These are phyloP conservation scores for Pseudococcus viburni DNA, from an alignment of 2,888 invertebrate species.

Conservation along the genomic window DNA sequence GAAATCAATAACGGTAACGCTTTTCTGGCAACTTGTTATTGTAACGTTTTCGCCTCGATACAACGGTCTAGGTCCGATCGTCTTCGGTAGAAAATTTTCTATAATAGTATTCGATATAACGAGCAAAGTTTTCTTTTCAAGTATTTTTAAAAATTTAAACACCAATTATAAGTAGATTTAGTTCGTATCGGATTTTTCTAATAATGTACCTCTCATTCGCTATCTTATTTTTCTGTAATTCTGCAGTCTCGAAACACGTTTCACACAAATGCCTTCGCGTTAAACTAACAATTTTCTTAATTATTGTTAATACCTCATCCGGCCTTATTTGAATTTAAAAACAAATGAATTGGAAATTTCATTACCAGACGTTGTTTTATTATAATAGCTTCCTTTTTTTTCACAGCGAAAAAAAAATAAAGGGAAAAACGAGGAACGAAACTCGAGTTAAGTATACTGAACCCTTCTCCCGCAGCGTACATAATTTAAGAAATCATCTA, in stretches of 20 bases:
- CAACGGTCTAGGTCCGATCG: neutral
- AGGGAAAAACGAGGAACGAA: neutral
- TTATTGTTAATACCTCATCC: neutral
- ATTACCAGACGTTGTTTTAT: neutral
- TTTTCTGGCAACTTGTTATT: neutral
- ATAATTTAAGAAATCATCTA: neutral
- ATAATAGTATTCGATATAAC: neutral
- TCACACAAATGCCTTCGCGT: neutral
- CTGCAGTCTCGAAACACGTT: neutral
- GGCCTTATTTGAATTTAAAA: neutral
- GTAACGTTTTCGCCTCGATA: neutral
- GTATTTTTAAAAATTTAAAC: constrained; percentile 13
- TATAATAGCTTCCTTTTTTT: neutral
- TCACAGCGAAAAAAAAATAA: neutral
- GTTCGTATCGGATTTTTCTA: neutral
- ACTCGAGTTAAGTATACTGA: neutral
- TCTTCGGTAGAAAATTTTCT: neutral
- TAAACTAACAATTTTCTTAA: constrained; percentile 10
- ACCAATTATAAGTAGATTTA: constrained; percentile 3
- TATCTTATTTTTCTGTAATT: too few species aligned
- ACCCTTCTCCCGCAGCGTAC: neutral
- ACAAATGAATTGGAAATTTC: constrained; percentile 19
- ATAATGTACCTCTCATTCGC: too few species aligned
- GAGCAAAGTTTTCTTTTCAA: constrained; percentile 5
- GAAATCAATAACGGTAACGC: neutral